These are phyloP conservation scores for Teleogryllus oceanicus DNA, from an alignment of 2,888 invertebrate genomes.

Conservation along the genomic window DNA sequence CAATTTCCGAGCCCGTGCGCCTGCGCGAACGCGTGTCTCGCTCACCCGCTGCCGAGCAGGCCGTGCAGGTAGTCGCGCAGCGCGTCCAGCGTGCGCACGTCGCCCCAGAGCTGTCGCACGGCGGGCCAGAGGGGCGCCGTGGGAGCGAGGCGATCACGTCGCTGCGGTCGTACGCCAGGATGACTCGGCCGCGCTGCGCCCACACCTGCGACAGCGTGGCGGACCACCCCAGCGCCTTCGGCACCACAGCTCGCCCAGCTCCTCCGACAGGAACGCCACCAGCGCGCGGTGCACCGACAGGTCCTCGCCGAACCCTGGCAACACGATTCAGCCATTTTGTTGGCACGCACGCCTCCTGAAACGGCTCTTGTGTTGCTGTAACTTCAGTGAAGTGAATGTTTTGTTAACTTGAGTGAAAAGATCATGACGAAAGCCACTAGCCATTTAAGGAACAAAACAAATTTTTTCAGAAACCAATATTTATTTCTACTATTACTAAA, in stretches of 20 bases:
- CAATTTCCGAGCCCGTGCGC: too few species aligned
- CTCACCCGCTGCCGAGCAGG: slow-evolving; percentile 30
- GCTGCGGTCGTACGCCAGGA: slow-evolving; percentile 51
- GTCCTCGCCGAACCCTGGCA: slow-evolving; percentile 48
- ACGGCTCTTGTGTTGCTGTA: too few species aligned
- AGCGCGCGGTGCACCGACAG: slow-evolving; percentile 45
- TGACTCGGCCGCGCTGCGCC: slow-evolving; percentile 51
- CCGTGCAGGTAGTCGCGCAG: slow-evolving; percentile 53
- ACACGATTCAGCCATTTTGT: too few species aligned
- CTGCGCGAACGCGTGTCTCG: too few species aligned
- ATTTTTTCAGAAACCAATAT: too few species aligned
- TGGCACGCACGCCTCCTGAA: too few species aligned
- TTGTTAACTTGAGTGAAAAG: too few species aligned
- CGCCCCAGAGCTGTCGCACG: slow-evolving; percentile 64
- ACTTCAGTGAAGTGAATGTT: too few species aligned
- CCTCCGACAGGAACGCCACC: slow-evolving; percentile 45
- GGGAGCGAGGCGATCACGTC: slow-evolving; percentile 26
- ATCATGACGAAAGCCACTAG: too few species aligned
- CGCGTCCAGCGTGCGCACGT: slow-evolving; percentile 55
- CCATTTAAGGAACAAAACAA: too few species aligned
- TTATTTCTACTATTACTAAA: too few species aligned
- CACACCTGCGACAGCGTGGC: slow-evolving; percentile 52
- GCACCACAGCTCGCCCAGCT: slow-evolving; percentile 46
- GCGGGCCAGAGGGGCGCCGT: slow-evolving; percentile 52
- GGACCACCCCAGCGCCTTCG: slow-evolving; percentile 49